Evolutionary conservation across 2,113 vertebrate species (phyloP), one percentile per base, ranked within the genome.

Genomic region (Myotis yumanensis): DNA sequence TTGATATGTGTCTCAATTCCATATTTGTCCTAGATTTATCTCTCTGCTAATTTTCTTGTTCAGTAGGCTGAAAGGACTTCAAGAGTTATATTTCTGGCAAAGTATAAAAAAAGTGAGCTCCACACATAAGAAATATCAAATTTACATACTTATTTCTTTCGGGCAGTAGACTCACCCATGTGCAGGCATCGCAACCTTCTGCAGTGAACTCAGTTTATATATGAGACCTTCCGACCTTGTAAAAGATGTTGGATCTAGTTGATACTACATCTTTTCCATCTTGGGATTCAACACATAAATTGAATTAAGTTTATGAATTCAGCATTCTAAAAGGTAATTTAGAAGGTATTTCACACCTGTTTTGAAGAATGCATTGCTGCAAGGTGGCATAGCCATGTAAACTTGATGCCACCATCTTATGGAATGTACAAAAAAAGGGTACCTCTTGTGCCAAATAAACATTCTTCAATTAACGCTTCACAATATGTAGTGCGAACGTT

Each of bases 401-500:
- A 92, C 66, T 92, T 82, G 90, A 93, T 68, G 84, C 95, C 28
- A 43, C 59, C 30, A 22, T 95, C 68, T 96, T 95, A 93, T 79
- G 85, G 92, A 96, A 96, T 92, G 86, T 68, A 97, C 59, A 92
- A 46, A 91, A 92, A 95, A 85, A 35, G 85, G 85, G 59, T 28
- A 28, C 43, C 14, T 82, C n/a, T 87, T 46, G 83, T 96, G 92
- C 93, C 95, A 97, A 95, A 87, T 91, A 93, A 95, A 90, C 86
- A 95, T 93, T 94, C 84, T 96, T 92, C 95, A 96, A 91, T 97
- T 96, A 92, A 66, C 77, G 59, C 90, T 96, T 93, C 90, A 77
- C 95, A 96, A 95, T 95, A 95, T 96, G 95, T 94, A 89, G 91
- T 97, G 95, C 94, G 96, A 97, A 96, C 7, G 25, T 89, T 91